phyloP scores from a whole-genome alignment of 2,888 invertebrate genomes.

The Cephus nigrinus region DNA sequence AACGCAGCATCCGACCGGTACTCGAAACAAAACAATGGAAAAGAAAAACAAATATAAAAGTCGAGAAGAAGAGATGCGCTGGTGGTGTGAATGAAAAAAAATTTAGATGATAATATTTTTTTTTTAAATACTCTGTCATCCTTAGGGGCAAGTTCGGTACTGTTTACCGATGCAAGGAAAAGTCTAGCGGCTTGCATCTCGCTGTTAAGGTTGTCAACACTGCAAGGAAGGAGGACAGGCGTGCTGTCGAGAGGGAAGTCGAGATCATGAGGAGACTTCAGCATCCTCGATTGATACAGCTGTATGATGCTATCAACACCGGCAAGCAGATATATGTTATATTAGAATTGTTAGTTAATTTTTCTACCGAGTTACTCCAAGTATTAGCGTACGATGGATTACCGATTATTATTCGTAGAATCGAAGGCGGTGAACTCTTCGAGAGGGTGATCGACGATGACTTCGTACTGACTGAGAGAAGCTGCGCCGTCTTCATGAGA shows the following conservation, averaged over 20 bases:
- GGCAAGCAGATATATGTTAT: conserved; percentile 96
- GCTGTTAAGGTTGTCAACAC: conserved; percentile 95
- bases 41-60: not conserved
- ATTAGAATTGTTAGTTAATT: conserved; percentile 92
- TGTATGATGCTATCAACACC: conserved; percentile 97
- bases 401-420: conserved; percentile 73
- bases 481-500: conserved; percentile 95
- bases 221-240: conserved; percentile 84
- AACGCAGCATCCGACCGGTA: not conserved
- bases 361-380: not conserved
- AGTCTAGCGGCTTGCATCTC: conserved; percentile 80
- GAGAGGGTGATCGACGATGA: conserved; percentile 99
- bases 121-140: not conserved
- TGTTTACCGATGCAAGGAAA: conserved; percentile 92
- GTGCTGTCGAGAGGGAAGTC: conserved; percentile 94
- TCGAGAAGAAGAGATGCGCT: not conserved
- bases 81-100: not conserved
- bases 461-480: conserved; percentile 95
- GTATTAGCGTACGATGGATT: not conserved
- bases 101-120: not conserved
- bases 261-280: conserved; percentile 96
- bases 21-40: not conserved
- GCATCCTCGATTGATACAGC: conserved; percentile 95
- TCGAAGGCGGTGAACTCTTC: conserved; percentile 97
- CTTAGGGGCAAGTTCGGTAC: conserved; percentile 96